Evolutionary conservation across 2,888 invertebrate genomes (phyloP), one percentile per base, ranked within the genome.

Genomic region (Dugesia japonica): DNA sequence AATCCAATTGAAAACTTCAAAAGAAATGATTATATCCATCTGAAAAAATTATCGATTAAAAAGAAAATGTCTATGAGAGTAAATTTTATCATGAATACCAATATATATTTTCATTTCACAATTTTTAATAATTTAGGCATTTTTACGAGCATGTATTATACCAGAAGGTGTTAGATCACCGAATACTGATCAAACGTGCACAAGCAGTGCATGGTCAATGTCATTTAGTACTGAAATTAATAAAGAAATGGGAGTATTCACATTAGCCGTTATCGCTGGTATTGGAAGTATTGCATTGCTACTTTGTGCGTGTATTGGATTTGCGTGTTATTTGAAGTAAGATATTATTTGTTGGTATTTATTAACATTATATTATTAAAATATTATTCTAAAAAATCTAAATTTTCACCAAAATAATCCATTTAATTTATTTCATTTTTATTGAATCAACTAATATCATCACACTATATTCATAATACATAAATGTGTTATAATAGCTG

Each of bases 71-170:
- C 4, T 31, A 7, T 31, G 4, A 31, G 13, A 31, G 31, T 31
- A 31, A 31, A 31, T 31, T 31, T 13, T 4, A 31, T n/a, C 4
- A 7, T 31, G 4, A 31, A 31, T 31, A 7, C 7, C 4, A 31
- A 31, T 4, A 31, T 7, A 31, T 31, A 13, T 56, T 23, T 4
- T 13, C 4, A 56, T 20, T 56, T 4, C 4, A 13, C 9, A 26
- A 17, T 38, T 33, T 26, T 38, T n/a, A n/a, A n/a, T n/a, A n/a
- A n/a, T n/a, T 56, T 15, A 75, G 75, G 92, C 94, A 73, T 94
- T 94, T 82, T 91, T 93, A 0, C 87, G 92, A 78, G 93, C 93
- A 20, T 77, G 77, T 31, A 23, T 77, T 7, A 27, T 56, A 7
- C 20, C 42, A 9, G 56, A 75, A 15, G 74, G 33, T 20, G n/a